Evolutionary conservation across 2,113 vertebrate species (phyloP), one percentile per base, ranked within the genome.

Genomic region (Oncorhynchus keta): DNA sequence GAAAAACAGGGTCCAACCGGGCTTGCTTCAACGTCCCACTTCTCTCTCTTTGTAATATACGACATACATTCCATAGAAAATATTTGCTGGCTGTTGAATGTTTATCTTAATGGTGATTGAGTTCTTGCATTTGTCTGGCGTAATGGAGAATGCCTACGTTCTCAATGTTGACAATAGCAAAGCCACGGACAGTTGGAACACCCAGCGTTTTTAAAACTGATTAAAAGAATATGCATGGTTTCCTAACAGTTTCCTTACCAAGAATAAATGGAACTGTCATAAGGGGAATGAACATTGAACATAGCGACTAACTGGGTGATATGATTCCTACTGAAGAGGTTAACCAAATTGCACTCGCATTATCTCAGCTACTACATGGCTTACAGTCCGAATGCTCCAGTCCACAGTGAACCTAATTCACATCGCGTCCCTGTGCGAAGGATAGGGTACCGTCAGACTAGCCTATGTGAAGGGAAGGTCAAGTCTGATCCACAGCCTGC

Each of bases 51-150:
- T 14, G 51, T 18, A 55, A 55, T 55, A 18, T 55, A 13, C 6
- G 2, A 64, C 61, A 16, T 18, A 18, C 12, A 2, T 67, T 26
- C 62, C 22, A 48, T 28, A n/a, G 39, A 66, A 18, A 74, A 74
- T 20, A 74, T 67, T 67, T 3, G 32, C 62, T 8, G 62, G 28
- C 66, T 51, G 73, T 45, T 26, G 48, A 26, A 66, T 74, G 73
- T 74, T 74, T 74, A 66, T 39, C 13, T 51, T 22, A n/a, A 30
- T 13, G 61, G n/a, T 6, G 4, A 24, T 39, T 20, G 73, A 64
- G 32, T 65, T 65, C 22, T 48, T 5, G 35, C 66, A 45, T 74
- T 74, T 28, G 22, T 51, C 14, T 48, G 51, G 24, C 30, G 24
- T 35, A 75, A 68, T 32, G 26, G 39, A n/a, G 45, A 65, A 51